Base-by-base conservation (phyloP, 2,113 vertebrate species). In the Colaptes auratus region DNA sequence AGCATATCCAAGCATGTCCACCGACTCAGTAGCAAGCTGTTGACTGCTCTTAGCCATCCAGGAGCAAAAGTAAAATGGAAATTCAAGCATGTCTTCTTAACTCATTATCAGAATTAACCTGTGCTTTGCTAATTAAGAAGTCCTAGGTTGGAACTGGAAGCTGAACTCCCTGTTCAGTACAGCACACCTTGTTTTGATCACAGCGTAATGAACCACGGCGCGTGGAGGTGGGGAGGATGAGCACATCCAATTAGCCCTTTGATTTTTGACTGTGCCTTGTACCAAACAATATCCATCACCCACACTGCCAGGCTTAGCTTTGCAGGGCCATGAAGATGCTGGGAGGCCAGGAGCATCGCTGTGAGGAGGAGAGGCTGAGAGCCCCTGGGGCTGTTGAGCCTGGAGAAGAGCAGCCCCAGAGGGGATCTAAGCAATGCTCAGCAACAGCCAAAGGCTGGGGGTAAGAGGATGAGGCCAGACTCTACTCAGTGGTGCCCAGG, bases 1-100 rank as follows among this genome's bases (percentile, higher is more conserved):
- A 73, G 23, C 65, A 53, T 19, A 95, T 88, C 42, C 21, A 73
- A 94, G 84, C 71, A 67, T 61, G 73, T 90, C 89, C 85, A 84
- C 91, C 97, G 96, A 95, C 92, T 92, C 82, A 61, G 84, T 89
- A 96, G 86, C 24, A 33, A 96, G 95, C 96, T 95, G 55, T 64
- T 97, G 84, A 56, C 92, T 93, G 91, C 77, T 89, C 80, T 95
- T 87, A 81, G 88, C 86, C 76, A 58, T 53, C 70, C 88, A 71
- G 87, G 65, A 93, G 82, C 76, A 95, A 93, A 25, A 95, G 80
- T 56, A 82, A 90, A 91, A 94, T 61, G 89, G 95, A 94, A 96
- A 95, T 75, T 55, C 6, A 19, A 92, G 72, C 83, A 46, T 33
- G 39, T 48, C 9, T 58, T 67, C 55, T 23, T 55, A 25, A 71